A percentile compares a stretch with the other conserved stretches of the same genome.
Evolutionary conservation across 1,140 invertebrate species (phyloP).

Genomic region (Heliothis subflexa): DNA sequence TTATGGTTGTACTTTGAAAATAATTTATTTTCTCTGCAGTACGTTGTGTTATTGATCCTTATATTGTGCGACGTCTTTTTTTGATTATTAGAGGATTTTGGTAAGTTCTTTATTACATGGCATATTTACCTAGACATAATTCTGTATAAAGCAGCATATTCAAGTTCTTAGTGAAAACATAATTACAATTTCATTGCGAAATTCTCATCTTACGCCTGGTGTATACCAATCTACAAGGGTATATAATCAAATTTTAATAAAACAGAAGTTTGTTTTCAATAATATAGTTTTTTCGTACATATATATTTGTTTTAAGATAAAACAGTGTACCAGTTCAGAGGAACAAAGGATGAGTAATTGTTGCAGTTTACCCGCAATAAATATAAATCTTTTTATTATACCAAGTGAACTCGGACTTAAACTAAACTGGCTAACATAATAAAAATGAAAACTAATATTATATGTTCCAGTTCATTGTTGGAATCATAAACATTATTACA

Average conservation of each 20-base stretch:
- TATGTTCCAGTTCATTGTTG: too few relatives aligned
- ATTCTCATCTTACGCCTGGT: neutral
- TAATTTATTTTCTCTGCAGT: conserved; percentile 39
- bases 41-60: conserved; percentile 24
- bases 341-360: conserved; percentile 21
- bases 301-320: neutral
- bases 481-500: too few relatives aligned
- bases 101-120: neutral
- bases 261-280: too few relatives aligned
- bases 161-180: neutral
- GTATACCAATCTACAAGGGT: neutral
- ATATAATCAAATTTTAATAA: too few relatives aligned
- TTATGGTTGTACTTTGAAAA: conserved; percentile 37
- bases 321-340: neutral
- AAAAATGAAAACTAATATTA: too few relatives aligned
- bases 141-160: neutral
- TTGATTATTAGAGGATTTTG: neutral
- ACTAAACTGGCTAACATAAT: neutral
- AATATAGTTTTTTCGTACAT: neutral
- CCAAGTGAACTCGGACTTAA: neutral
- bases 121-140: neutral
- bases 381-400: neutral
- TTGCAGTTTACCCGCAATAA: conserved; percentile 11
- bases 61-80: neutral
- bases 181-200: conserved; percentile 22